Percentiles rank a stretch among this genome's conserved stretches.
These are phyloP conservation scores for Macaria liturata DNA, from an alignment of 2,888 invertebrate genomes.

Conservation along the genomic window DNA sequence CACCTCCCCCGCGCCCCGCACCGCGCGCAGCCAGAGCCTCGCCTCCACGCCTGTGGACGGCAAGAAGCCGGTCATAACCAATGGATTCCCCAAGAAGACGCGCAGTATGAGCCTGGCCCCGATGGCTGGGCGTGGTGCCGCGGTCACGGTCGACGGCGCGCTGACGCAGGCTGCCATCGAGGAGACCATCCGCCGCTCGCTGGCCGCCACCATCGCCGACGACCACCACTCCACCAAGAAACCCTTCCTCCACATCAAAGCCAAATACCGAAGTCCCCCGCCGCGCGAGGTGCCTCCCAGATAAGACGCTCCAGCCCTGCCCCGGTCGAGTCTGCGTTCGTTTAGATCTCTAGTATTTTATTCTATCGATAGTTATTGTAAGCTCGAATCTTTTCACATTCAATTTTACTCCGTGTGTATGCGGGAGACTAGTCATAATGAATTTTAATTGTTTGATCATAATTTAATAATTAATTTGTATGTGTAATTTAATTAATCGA, in stretches of 20 bases:
- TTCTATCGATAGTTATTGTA: constrained; percentile 58
- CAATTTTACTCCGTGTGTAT: constrained; percentile 43
- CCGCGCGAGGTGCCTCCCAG: constrained; percentile 84
- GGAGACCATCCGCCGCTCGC: constrained; percentile 71
- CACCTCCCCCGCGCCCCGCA: constrained; percentile 44
- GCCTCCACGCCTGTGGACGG: constrained; percentile 67
- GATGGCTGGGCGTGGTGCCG: constrained; percentile 48
- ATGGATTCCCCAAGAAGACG: constrained; percentile 61
- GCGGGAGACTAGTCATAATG: constrained; percentile 66
- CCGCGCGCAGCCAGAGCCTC: constrained; percentile 69
- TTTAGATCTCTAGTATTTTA: constrained; percentile 74
- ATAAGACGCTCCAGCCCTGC: constrained; percentile 69
- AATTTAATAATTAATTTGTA: constrained; percentile 28
- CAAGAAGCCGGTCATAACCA: constrained; percentile 49
- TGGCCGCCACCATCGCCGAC: constrained; percentile 69
- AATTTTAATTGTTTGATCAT: constrained; percentile 41
- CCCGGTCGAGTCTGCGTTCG: constrained; percentile 42
- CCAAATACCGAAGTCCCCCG: constrained; percentile 88
- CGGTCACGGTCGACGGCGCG: constrained; percentile 52
- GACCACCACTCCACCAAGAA: constrained; percentile 65
- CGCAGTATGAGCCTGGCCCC: constrained; percentile 57
- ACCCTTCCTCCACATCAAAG: constrained; percentile 87
- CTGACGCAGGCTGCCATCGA: constrained; percentile 78
- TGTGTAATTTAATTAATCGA: constrained; percentile 34
- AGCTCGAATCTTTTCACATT: constrained; percentile 38